Percentiles rank a stretch among this genome's conserved stretches.
phyloP scores from a whole-genome alignment of 2,113 vertebrate species.

The Scortum barcoo region DNA sequence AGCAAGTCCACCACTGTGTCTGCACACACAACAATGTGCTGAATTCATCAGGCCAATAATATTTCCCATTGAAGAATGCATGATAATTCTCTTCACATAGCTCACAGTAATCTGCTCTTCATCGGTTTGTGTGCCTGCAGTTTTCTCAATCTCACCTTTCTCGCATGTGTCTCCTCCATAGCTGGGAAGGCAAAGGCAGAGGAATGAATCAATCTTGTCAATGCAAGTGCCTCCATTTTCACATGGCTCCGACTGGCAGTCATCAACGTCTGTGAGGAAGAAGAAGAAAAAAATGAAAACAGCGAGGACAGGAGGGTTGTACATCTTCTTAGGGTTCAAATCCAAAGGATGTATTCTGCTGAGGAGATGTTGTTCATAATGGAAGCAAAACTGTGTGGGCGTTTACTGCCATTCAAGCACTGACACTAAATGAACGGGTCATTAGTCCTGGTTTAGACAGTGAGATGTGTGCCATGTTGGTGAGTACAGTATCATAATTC shows the following conservation, averaged over 20 bases:
- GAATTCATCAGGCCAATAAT: background rate
- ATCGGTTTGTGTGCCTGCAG: background rate
- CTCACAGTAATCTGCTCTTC: slow-evolving; percentile 4
- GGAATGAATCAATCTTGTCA: slow-evolving; percentile 92
- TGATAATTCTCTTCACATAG: background rate
- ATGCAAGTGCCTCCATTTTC: slow-evolving; percentile 96
- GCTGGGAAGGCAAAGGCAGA: slow-evolving; percentile 96
- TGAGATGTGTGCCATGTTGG: slow-evolving; percentile 35
- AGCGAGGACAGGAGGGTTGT: slow-evolving; percentile 24
- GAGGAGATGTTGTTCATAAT: slow-evolving; percentile 26
- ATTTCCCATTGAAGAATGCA: background rate
- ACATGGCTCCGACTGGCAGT: slow-evolving; percentile 89
- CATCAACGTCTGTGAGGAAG: slow-evolving; percentile 81
- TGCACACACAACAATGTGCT: background rate
- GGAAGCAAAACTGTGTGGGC: background rate
- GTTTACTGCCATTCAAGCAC: slow-evolving; percentile 38
- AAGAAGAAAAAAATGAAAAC: background rate
- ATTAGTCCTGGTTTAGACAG: slow-evolving; percentile 42
- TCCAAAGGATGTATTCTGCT: slow-evolving; percentile 37
- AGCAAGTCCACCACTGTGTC: slow-evolving; percentile 1
- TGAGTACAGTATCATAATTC: slow-evolving; percentile 48
- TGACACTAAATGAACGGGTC: slow-evolving; percentile 36
- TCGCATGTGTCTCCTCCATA: slow-evolving; percentile 94
- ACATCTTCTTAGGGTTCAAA: slow-evolving; percentile 49
- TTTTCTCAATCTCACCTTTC: slow-evolving; percentile 87